Conservation (phyloP, 2,113 vertebrate genomes). For the Cyprinodon tularosa region DNA sequence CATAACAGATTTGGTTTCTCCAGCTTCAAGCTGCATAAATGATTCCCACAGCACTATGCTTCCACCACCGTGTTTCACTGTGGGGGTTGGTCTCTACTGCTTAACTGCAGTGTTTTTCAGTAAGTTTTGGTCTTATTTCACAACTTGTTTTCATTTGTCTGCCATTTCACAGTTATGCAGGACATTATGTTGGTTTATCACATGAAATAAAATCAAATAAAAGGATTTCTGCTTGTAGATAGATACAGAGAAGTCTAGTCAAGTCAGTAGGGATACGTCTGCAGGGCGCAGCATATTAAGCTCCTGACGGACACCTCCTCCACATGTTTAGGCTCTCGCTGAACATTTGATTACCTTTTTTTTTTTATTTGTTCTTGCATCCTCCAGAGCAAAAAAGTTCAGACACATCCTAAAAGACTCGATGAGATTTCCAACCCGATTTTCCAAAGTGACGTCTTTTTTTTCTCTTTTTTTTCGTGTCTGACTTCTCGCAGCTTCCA, state of each 20-base stretch:
- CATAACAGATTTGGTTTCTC: too few species aligned
- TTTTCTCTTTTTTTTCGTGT: not conserved
- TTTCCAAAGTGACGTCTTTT: not conserved
- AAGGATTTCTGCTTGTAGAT: not conserved
- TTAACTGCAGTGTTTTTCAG: not conserved
- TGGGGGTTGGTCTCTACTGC: too few species aligned
- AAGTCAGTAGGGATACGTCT: not conserved
- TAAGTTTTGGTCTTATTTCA: not conserved
- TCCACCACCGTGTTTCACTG: too few species aligned
- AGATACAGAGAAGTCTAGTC: not conserved
- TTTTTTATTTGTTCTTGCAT: constrained; percentile 7
- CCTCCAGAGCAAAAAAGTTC: not conserved
- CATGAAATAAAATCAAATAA: not conserved
- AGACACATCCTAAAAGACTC: constrained; percentile 5
- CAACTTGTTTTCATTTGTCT: not conserved
- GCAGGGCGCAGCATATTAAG: constrained; percentile 1
- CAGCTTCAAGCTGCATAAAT: too few species aligned
- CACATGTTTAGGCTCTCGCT: not conserved
- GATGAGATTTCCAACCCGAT: not conserved
- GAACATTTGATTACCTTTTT: constrained; percentile 20
- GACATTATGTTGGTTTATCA: not conserved
- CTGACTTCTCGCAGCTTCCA: not conserved
- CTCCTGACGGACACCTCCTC: constrained; percentile 7
- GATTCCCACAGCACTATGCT: too few species aligned
- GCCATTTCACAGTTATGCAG: not conserved